Evolutionary conservation across 2,113 vertebrate species (phyloP).

Genomic region (Physeter macrocephalus): DNA sequence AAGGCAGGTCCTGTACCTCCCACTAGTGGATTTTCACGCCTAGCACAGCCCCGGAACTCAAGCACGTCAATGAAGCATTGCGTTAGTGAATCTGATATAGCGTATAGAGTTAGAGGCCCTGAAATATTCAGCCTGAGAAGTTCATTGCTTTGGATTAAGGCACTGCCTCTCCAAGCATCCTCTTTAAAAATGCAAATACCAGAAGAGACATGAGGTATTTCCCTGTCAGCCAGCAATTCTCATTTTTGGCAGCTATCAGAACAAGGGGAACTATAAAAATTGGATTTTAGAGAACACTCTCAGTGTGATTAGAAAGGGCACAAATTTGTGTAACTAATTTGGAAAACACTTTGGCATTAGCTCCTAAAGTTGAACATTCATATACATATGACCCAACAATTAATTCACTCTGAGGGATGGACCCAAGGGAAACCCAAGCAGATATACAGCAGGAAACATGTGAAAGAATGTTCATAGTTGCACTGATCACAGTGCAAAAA

Average conservation of each 20-base stretch:
- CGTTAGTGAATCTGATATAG: background rate
- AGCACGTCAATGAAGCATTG: background rate
- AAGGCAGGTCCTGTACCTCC: background rate
- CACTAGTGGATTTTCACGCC: background rate
- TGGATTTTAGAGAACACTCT: conserved; percentile 14
- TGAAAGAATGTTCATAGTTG: background rate
- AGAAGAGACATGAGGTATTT: background rate
- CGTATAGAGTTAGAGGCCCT: background rate
- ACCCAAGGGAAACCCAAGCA: background rate
- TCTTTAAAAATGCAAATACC: conserved; percentile 23
- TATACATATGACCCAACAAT: background rate
- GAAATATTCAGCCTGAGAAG: background rate
- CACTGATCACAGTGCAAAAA: background rate
- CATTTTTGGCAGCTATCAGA: conserved; percentile 4
- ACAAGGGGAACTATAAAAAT: background rate
- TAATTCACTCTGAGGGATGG: background rate
- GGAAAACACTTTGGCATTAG: background rate
- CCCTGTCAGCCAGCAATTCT: background rate
- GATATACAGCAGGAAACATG: background rate
- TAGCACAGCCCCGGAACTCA: background rate
- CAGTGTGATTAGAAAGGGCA: background rate
- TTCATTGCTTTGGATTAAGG: conserved; percentile 7
- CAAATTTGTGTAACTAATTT: conserved; percentile 29
- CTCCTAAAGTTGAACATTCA: background rate
- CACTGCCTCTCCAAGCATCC: background rate